Percentiles rank a stretch among this genome's conserved stretches.
These are phyloP conservation scores for Dicycla oo DNA, from an alignment of 2,888 invertebrate genomes.

Conservation along the genomic window DNA sequence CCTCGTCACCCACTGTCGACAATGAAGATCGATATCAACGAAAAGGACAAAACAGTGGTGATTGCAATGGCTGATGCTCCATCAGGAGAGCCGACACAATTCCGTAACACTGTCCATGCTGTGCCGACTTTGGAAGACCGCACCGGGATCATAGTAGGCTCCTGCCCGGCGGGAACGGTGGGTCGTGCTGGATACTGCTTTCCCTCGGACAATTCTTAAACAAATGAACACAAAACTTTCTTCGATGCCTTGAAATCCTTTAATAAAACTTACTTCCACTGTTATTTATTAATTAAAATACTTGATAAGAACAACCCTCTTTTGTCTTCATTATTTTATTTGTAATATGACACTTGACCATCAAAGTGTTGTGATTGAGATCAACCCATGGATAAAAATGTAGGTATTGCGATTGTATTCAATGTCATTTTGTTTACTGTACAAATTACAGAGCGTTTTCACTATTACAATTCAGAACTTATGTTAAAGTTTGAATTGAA, in stretches of 20 bases:
- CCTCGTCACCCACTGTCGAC: constrained; percentile 35
- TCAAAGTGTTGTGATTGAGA: not conserved
- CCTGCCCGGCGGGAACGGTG: constrained; percentile 40
- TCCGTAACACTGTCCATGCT: not conserved
- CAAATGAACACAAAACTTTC: constrained; percentile 8
- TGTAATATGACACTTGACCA: not conserved
- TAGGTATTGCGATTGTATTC: not conserved
- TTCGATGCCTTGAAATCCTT: not conserved
- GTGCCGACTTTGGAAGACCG: constrained; percentile 42
- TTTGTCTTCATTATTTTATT: not conserved
- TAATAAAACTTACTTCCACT: constrained; percentile 10
- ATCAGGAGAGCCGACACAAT: constrained; percentile 4
- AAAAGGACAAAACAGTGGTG: constrained; percentile 41
- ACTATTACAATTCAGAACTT: not conserved
- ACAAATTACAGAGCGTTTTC: not conserved
- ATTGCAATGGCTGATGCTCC: constrained; percentile 26
- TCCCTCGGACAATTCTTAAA: constrained; percentile 41
- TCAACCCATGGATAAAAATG: not conserved
- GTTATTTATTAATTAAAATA: constrained; percentile 14
- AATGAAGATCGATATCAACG: constrained; percentile 54
- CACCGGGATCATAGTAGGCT: constrained; percentile 33
- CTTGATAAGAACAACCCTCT: not conserved
- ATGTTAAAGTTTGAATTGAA: not conserved
- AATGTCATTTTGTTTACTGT: not conserved
- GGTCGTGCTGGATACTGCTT: constrained; percentile 44